A percentile compares a stretch with the other conserved stretches of the same genome.
phyloP scores from a whole-genome alignment of 1,140 invertebrate genomes.

The Hylaeus anthracinus region DNA sequence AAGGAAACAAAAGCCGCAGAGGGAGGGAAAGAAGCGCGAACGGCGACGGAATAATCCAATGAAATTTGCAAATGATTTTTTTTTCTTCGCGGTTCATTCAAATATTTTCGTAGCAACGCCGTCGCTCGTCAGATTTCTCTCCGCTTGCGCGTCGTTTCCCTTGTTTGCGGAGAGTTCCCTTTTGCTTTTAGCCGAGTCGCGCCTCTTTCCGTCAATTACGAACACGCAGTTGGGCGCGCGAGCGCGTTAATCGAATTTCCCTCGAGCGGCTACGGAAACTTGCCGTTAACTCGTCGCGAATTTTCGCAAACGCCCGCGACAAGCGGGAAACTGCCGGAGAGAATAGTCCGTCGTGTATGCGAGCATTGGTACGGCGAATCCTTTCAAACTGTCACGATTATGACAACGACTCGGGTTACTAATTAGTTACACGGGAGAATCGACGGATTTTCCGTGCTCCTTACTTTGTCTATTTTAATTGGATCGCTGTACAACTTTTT shows the following conservation, averaged over 20 bases:
- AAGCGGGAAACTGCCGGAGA: not conserved
- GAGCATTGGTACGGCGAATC: not conserved
- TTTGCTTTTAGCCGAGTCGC: constrained; percentile 31
- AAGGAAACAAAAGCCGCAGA: not conserved
- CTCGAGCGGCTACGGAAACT: constrained; percentile 5
- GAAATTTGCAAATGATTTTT: constrained; percentile 27
- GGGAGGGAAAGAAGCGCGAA: no score
- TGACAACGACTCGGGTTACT: no score
- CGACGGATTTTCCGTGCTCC: no score
- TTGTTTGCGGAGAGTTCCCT: constrained; percentile 28
- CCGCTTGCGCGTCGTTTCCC: constrained; percentile 16
- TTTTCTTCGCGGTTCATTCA: not conserved
- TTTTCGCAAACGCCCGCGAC: not conserved
- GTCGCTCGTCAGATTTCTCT: not conserved
- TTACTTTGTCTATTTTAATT: no score
- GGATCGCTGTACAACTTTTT: no score
- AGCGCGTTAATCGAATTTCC: constrained; percentile 31
- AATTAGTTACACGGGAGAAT: no score
- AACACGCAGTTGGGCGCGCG: not conserved
- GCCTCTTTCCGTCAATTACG: constrained; percentile 32
- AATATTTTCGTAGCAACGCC: not conserved
- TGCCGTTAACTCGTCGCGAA: constrained; percentile 26
- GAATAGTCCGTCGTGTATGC: no score
- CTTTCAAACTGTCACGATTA: no score
- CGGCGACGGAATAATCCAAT: not conserved